Percentiles rank a stretch among this genome's conserved stretches.
These are phyloP conservation scores for Cryptocephalus moraei DNA, from an alignment of 2,888 invertebrate species.

Conservation along the genomic window DNA sequence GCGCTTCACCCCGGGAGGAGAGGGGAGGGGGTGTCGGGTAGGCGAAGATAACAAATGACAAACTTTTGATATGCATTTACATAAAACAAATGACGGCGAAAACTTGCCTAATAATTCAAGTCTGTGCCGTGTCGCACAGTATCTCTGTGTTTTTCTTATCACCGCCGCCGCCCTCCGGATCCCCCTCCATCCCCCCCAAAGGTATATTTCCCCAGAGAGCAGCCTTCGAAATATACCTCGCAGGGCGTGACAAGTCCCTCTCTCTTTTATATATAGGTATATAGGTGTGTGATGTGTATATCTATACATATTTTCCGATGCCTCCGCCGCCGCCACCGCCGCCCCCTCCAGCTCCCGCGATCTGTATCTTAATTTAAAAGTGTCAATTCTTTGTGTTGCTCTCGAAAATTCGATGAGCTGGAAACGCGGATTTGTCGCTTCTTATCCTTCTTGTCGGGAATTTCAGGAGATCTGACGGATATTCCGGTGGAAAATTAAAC, in stretches of 20 bases:
- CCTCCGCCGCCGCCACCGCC: no score
- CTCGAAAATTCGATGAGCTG: constrained; percentile 1
- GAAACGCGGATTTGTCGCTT: not conserved
- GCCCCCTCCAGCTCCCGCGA: constrained; percentile 12
- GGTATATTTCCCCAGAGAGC: constrained; percentile 36
- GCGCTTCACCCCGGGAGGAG: no score
- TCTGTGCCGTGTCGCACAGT: constrained; percentile 6
- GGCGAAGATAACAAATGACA: constrained; percentile 25
- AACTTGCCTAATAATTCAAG: constrained; percentile 41
- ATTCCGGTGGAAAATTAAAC: no score
- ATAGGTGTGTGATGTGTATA: not conserved
- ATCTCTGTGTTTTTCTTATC: constrained; percentile 24
- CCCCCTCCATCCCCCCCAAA: constrained; percentile 11
- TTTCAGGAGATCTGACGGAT: no score
- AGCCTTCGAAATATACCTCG: constrained; percentile 11
- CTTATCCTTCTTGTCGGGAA: no score
- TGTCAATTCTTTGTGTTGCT: constrained; percentile 23
- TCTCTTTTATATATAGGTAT: constrained; percentile 8
- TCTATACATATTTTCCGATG: no score
- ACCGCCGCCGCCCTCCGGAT: constrained; percentile 9
- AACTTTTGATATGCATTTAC: constrained; percentile 41
- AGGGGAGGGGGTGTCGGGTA: no score
- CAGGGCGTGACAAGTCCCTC: constrained; percentile 7
- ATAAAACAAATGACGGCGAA: constrained; percentile 43
- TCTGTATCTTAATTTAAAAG: constrained; percentile 32